Conservation (phyloP, 2,888 invertebrate species). For the Panzeria rudis region DNA sequence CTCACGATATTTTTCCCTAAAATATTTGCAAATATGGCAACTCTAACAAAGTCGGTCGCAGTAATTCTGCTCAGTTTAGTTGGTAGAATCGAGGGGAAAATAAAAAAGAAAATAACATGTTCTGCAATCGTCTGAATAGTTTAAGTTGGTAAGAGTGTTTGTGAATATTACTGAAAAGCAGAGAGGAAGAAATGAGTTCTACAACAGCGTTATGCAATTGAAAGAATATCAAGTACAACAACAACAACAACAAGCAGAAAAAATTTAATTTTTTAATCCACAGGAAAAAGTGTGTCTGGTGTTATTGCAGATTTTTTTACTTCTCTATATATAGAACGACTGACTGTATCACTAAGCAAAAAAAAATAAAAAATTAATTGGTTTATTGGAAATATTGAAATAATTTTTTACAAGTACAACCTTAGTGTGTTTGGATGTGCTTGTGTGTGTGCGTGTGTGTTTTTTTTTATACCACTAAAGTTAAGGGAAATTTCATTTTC, state of each 20-base stretch:
- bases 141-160: neutral
- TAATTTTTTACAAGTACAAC: constrained; percentile 32
- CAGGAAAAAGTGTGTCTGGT: constrained; percentile 44
- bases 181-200: neutral
- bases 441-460: neutral
- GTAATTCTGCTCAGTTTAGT: constrained; percentile 36
- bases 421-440: neutral
- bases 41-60: constrained; percentile 29
- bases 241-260: neutral
- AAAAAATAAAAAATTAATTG: constrained; percentile 68
- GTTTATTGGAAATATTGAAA: constrained; percentile 73
- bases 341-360: constrained; percentile 40
- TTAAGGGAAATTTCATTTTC: constrained; percentile 59
- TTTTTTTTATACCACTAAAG: neutral
- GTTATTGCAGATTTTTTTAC: neutral
- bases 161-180: neutral
- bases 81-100: neutral
- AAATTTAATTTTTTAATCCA: constrained; percentile 13
- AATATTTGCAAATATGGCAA: constrained; percentile 6
- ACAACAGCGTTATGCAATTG: constrained; percentile 14
- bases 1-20: neutral
- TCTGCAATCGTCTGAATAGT: constrained; percentile 27
- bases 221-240: constrained; percentile 8
- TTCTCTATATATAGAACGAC: constrained; percentile 8
- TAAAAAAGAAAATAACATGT: neutral